A percentile compares a stretch with the other conserved stretches of the same genome.
phyloP scores from a whole-genome alignment of 2,113 vertebrate genomes.

The Ophiodon elongatus region DNA sequence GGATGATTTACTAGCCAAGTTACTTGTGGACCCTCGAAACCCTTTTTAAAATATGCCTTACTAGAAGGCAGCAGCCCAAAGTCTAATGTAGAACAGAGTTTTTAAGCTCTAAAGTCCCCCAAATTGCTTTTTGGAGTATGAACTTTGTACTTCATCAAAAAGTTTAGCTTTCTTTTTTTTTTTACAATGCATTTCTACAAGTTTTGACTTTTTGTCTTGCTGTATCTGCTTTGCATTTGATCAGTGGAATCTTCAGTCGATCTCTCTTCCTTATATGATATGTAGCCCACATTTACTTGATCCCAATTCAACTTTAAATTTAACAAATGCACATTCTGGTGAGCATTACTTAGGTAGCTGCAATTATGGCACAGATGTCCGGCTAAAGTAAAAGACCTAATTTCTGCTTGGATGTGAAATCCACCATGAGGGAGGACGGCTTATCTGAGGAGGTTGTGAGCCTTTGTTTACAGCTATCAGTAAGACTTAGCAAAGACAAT shows the following conservation, averaged over 20 bases:
- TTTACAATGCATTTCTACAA: not conserved
- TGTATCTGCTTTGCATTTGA: not conserved
- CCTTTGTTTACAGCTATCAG: constrained; percentile 78
- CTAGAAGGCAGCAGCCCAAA: not conserved
- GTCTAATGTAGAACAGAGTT: not conserved
- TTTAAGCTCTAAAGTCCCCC: not conserved
- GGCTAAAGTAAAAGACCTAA: not conserved
- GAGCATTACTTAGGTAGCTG: not conserved
- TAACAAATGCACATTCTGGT: not conserved
- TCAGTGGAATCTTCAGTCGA: not conserved
- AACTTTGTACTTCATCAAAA: not conserved
- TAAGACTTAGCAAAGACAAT: constrained; percentile 76
- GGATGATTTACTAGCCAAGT: not conserved
- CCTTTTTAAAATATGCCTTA: not conserved
- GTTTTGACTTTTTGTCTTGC: not conserved
- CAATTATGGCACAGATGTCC: constrained; percentile 50
- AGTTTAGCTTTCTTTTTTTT: not conserved
- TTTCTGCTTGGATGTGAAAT: constrained; percentile 46
- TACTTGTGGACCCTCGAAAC: not conserved
- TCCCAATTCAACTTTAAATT: not conserved
- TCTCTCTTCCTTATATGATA: not conserved
- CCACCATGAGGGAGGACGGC: constrained; percentile 30
- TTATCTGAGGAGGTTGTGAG: constrained; percentile 49
- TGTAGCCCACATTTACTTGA: not conserved
- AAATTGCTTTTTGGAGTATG: not conserved